Evolutionary conservation across 1,140 invertebrate genomes (phyloP).

Genomic region (Lasaia peninsularis): DNA sequence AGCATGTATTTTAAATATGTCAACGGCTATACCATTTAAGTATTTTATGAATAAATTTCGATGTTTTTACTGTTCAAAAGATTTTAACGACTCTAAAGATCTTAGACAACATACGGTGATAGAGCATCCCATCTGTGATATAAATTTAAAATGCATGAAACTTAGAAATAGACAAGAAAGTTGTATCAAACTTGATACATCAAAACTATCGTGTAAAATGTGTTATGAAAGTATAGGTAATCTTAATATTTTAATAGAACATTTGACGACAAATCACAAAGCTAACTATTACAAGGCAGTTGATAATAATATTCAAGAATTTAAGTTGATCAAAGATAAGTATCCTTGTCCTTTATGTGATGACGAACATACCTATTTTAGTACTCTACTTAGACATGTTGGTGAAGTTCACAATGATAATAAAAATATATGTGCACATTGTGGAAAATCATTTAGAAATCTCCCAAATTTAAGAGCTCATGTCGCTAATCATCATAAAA

Average conservation of each 20-base stretch:
- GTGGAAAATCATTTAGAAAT: slow-evolving; percentile 52
- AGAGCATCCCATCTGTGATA: slow-evolving; percentile 56
- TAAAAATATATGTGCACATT: slow-evolving; percentile 59
- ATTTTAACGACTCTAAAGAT: slow-evolving; percentile 49
- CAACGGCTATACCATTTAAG: slow-evolving; percentile 59
- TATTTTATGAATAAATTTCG: slow-evolving; percentile 53
- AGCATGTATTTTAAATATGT: slow-evolving; percentile 57
- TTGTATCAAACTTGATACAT: slow-evolving; percentile 52
- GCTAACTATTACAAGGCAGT: slow-evolving; percentile 50
- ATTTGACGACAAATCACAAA: slow-evolving; percentile 51
- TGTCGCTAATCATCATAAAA: slow-evolving; percentile 44
- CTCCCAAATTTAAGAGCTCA: slow-evolving; percentile 53
- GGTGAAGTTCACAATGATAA: slow-evolving; percentile 54
- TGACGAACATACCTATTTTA: slow-evolving; percentile 47
- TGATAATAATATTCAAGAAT: slow-evolving; percentile 49
- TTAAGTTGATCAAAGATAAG: slow-evolving; percentile 54
- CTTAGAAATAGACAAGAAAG: slow-evolving; percentile 54
- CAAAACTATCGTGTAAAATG: slow-evolving; percentile 47
- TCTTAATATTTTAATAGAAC: slow-evolving; percentile 47
- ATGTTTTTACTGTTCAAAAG: slow-evolving; percentile 60
- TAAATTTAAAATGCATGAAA: slow-evolving; percentile 54
- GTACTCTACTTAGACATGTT: slow-evolving; percentile 48
- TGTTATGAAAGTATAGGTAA: slow-evolving; percentile 40
- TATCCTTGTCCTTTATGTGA: slow-evolving; percentile 53
- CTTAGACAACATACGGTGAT: slow-evolving; percentile 46